Conservation (phyloP, 1,140 invertebrate genomes). For the Drosophila guanche region DNA sequence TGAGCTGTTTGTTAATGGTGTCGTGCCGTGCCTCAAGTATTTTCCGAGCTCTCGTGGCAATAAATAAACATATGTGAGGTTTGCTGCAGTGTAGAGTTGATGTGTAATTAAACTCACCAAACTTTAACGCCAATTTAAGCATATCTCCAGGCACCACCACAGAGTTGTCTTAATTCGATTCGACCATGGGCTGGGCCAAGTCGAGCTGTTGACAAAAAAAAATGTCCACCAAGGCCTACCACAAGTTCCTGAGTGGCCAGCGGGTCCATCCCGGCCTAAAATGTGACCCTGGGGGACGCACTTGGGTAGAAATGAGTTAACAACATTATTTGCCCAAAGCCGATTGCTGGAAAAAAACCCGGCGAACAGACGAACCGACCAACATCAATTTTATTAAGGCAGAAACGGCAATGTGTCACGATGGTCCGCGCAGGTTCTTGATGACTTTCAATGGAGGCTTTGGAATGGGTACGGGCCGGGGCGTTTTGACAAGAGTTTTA, state of each 20-base stretch:
- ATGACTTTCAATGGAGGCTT: conserved; percentile 50
- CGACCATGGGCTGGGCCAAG: conserved; percentile 12
- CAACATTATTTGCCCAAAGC: conserved; percentile 68
- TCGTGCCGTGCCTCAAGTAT: conserved; percentile 50
- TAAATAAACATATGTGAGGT: conserved; percentile 63
- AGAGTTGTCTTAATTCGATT: conserved; percentile 64
- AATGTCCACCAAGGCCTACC: conserved; percentile 51
- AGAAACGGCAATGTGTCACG: conserved; percentile 30
- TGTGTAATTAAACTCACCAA: conserved; percentile 64
- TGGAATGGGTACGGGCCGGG: conserved; percentile 30
- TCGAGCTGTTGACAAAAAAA: conserved; percentile 61
- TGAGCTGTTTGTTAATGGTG: conserved; percentile 64
- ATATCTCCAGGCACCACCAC: conserved; percentile 42
- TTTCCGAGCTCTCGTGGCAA: conserved; percentile 50
- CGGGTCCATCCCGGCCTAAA: conserved; percentile 28
- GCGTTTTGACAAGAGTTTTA: conserved; percentile 76
- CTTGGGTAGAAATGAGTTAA: conserved; percentile 73
- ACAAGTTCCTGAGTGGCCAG: conserved; percentile 54
- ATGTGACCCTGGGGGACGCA: conserved; percentile 60
- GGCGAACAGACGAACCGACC: conserved; percentile 17
- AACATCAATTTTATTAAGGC: conserved; percentile 58
- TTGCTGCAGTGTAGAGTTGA: conserved; percentile 2
- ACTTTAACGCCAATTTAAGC: conserved; percentile 75
- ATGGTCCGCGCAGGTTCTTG: conserved; percentile 47
- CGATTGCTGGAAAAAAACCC: background rate